phyloP scores from a whole-genome alignment of 2,888 invertebrate species.

The Tricholauxania praeusta region DNA sequence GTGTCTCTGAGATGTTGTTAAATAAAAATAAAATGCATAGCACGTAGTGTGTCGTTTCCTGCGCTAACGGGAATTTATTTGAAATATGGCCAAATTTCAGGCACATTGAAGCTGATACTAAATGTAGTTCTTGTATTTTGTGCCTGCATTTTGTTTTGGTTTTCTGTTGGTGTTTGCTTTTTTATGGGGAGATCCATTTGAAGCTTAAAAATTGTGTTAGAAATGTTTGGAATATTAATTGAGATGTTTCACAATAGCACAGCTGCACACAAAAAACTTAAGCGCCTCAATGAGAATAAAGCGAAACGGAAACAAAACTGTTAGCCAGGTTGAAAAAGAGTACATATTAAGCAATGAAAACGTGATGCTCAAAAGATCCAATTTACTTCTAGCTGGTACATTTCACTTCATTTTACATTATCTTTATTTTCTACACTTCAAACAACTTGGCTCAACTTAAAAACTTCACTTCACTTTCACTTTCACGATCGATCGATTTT shows the following conservation, averaged over 20 bases:
- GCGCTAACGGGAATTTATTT: conserved; percentile 24
- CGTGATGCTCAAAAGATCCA: background rate
- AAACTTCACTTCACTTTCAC: too few relatives aligned
- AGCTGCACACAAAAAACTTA: background rate
- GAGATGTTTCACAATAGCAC: conserved; percentile 38
- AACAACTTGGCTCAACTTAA: too few relatives aligned
- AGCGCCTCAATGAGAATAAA: too few relatives aligned
- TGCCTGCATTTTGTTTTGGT: background rate
- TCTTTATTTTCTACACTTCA: background rate
- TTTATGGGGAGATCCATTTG: background rate
- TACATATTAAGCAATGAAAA: too few relatives aligned
- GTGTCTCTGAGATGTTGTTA: too few relatives aligned
- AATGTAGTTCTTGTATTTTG: background rate
- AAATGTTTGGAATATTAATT: conserved; percentile 48
- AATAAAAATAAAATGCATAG: conserved; percentile 22
- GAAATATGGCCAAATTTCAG: conserved; percentile 21
- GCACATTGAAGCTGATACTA: conserved; percentile 1
- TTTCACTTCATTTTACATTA: too few relatives aligned
- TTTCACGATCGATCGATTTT: too few relatives aligned
- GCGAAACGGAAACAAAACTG: too few relatives aligned
- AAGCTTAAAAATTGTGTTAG: conserved; percentile 38
- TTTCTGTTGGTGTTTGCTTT: background rate
- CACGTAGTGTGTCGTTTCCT: conserved; percentile 21
- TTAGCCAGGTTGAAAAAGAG: too few relatives aligned
- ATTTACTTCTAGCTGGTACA: background rate